Base-by-base conservation (phyloP, 1,140 invertebrate genomes). In the Papilio dardanus region DNA sequence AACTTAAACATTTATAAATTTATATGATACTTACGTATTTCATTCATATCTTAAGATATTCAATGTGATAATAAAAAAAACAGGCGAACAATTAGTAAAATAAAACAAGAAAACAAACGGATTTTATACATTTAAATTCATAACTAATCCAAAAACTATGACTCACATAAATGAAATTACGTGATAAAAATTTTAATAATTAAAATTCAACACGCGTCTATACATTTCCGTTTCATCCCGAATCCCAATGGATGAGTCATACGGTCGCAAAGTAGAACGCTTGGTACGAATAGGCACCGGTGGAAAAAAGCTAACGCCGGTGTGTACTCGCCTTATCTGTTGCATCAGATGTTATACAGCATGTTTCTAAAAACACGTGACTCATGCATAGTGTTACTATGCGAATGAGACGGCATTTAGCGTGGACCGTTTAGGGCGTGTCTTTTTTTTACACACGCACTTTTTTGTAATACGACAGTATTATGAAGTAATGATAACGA, bases 321-420 rank as follows among this genome's bases (percentile, higher is more conserved):
- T 90, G 87, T 88, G 84, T 86, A 86, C 86, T 81, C 83, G 84
- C 86, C 82, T 90, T 92, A 92, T 91, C 91, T 92, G 81, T 90
- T 90, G 88, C 89, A 92, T 92, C 90, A 92, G 89, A 91, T 89
- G 78, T 50, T 83, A 86, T 90, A 92, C 82, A 87, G 90, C 54
- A 28, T 89, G 90, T 50, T 77, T 54, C 30, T 68, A 37, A 74
- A 78, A 76, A 21, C 62, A 24, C 42, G 40, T 75, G 71, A 67
- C 58, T 76, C 71, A 75, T 68, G 6, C 3, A 16, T 37, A 37
- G 31, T 35, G 66, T 68, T 40, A 14, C 66, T 40, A 68, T 68
- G 66, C 66, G 19, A 58, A 58, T 21, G 4, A 21, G 6, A 28
- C 21, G 24, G 54, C 28, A 58, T 58, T 58, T 28, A 58, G 21